Conservation (phyloP, 2,797 vertebrate genomes). For the Etheostoma nigrum region DNA sequence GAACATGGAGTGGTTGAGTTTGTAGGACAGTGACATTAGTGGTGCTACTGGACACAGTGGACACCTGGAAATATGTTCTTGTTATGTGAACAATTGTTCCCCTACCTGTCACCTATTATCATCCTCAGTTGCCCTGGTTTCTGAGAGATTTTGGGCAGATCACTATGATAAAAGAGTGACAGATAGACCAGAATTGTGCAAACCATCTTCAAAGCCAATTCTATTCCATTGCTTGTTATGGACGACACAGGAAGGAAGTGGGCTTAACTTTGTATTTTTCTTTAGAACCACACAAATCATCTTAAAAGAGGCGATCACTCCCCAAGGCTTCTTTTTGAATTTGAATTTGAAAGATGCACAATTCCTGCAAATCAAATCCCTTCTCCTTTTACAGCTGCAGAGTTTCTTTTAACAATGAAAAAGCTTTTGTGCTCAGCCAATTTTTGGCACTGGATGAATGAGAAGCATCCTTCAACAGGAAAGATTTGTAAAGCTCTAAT, state of each 20-base stretch:
- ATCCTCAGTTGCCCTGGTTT: not conserved
- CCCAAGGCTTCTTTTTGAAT: conserved; percentile 26
- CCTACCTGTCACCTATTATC: not conserved
- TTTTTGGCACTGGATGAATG: conserved; percentile 36
- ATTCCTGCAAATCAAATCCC: conserved; percentile 44
- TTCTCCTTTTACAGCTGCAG: conserved; percentile 21
- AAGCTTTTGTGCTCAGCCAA: conserved; percentile 26
- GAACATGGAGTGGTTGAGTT: not conserved
- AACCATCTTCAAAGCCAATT: not conserved
- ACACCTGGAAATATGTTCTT: not conserved
- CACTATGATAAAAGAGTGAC: conserved; percentile 21
- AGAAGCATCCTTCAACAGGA: not conserved
- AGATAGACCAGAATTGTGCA: conserved; percentile 6
- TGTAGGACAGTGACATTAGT: not conserved
- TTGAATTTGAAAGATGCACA: conserved; percentile 33
- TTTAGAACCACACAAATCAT: conserved; percentile 15
- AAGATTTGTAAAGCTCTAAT: conserved; percentile 23
- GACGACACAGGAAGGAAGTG: not conserved
- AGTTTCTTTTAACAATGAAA: conserved; percentile 40
- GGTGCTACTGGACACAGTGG: not conserved
- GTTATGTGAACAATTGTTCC: not conserved
- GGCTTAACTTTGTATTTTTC: conserved; percentile 22
- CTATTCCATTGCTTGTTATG: conserved; percentile 9
- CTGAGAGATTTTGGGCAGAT: conserved; percentile 10
- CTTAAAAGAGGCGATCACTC: conserved; percentile 22